phyloP scores from a whole-genome alignment of 2,888 invertebrate genomes.

The Cryptocephalus primarius region DNA sequence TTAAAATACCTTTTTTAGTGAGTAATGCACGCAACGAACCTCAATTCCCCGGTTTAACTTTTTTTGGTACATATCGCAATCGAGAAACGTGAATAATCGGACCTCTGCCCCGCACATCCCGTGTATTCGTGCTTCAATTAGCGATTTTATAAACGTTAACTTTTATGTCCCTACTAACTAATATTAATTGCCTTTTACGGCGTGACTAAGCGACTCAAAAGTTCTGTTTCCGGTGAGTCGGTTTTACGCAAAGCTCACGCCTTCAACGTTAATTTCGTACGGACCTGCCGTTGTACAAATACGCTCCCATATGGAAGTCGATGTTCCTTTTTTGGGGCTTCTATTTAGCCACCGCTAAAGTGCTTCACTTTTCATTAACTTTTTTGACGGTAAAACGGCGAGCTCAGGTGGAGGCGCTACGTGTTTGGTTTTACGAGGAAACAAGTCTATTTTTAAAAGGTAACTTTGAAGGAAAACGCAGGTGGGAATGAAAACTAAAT shows the following conservation, averaged over 20 bases:
- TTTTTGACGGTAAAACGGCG: too few relatives aligned
- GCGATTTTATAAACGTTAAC: not conserved
- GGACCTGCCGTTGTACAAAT: too few relatives aligned
- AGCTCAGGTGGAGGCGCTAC: too few relatives aligned
- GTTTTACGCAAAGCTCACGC: slow-evolving; percentile 1
- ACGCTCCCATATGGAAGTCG: not conserved
- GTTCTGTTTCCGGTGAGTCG: slow-evolving; percentile 6
- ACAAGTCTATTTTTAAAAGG: too few relatives aligned
- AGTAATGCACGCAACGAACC: not conserved
- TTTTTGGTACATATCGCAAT: not conserved
- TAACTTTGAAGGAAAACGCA: too few relatives aligned
- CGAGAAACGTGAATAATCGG: slow-evolving; percentile 11
- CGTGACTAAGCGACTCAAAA: slow-evolving; percentile 6
- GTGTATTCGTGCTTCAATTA: too few relatives aligned
- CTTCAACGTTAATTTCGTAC: not conserved
- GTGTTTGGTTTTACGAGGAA: too few relatives aligned
- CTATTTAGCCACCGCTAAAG: not conserved
- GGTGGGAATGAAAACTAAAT: too few relatives aligned
- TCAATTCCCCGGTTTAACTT: not conserved
- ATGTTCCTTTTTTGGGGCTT: not conserved
- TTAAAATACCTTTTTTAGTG: not conserved
- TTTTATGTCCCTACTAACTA: slow-evolving; percentile 1
- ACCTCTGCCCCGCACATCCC: slow-evolving; percentile 2
- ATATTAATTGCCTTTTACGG: slow-evolving; percentile 6
- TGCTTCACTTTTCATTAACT: too few relatives aligned